A percentile compares a stretch with the other conserved stretches of the same genome.
These are phyloP conservation scores for Myopa testacea DNA, from an alignment of 2,888 invertebrate species.

Conservation along the genomic window DNA sequence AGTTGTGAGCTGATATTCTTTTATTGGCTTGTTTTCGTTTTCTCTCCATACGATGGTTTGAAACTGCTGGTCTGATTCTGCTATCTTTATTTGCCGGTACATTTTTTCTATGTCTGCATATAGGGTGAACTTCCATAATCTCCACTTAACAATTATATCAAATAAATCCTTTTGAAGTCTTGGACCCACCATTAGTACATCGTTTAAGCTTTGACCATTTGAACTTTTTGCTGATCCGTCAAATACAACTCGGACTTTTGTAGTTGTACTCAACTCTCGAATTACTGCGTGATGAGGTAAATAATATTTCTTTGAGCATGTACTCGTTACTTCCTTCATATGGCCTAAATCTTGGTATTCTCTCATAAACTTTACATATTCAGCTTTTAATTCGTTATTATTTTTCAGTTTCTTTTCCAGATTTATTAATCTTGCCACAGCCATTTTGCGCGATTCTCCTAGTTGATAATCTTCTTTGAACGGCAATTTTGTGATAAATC, in stretches of 20 bases:
- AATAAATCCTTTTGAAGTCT: too few relatives aligned
- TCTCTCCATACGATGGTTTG: constrained; percentile 13
- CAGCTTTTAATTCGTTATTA: constrained; percentile 11
- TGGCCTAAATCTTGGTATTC: constrained; percentile 30
- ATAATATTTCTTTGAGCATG: constrained; percentile 32
- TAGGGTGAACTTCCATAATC: too few relatives aligned
- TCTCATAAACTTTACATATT: constrained; percentile 31
- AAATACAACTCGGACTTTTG: too few relatives aligned
- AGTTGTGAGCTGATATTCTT: not conserved
- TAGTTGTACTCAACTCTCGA: constrained; percentile 9
- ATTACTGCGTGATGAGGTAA: constrained; percentile 40
- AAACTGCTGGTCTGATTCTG: not conserved
- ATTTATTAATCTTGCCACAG: too few relatives aligned
- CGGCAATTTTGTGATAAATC: constrained; percentile 26
- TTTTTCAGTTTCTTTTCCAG: not conserved
- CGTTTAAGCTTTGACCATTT: not conserved
- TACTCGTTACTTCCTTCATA: constrained; percentile 12
- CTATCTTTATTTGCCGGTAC: constrained; percentile 7
- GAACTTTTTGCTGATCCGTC: too few relatives aligned
- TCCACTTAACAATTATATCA: too few relatives aligned
- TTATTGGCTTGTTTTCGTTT: not conserved
- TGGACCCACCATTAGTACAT: not conserved
- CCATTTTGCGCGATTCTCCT: constrained; percentile 23
- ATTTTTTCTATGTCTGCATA: too few relatives aligned
- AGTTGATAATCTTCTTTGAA: not conserved